These are phyloP conservation scores for Himalopsyche tibetana DNA, from an alignment of 2,888 invertebrate genomes.

Conservation along the genomic window DNA sequence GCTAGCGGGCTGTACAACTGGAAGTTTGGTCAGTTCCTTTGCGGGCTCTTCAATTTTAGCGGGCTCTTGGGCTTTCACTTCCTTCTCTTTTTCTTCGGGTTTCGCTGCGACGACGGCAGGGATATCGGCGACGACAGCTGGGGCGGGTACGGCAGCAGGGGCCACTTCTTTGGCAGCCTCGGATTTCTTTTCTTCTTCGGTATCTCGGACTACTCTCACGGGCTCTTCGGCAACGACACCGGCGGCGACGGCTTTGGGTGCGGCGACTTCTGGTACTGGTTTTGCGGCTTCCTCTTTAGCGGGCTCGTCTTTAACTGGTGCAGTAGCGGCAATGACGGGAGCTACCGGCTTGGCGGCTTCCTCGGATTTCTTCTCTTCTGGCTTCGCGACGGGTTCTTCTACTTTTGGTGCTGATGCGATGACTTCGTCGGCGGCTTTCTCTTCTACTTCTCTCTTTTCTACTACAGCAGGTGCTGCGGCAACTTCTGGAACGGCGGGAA, in stretches of 20 bases:
- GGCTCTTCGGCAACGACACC: conserved; percentile 57
- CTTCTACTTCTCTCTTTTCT: conserved; percentile 59
- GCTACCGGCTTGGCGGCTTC: conserved; percentile 70
- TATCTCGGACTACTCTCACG: conserved; percentile 61
- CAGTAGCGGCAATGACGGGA: conserved; percentile 74
- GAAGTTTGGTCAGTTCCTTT: conserved; percentile 47
- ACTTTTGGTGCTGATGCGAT: conserved; percentile 51
- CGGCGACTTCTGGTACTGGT: conserved; percentile 46
- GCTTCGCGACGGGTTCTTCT: conserved; percentile 66
- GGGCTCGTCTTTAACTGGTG: conserved; percentile 66
- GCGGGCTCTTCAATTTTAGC: conserved; percentile 67
- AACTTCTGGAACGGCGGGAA: conserved; percentile 58
- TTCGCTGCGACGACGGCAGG: conserved; percentile 55
- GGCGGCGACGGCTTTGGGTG: conserved; percentile 49
- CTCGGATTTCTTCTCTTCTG: conserved; percentile 68
- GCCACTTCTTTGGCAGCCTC: conserved; percentile 61
- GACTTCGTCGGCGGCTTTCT: conserved; percentile 67
- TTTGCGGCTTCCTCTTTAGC: conserved; percentile 62
- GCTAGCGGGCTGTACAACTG: conserved; percentile 52
- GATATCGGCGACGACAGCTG: neutral
- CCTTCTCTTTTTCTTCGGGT: conserved; percentile 63
- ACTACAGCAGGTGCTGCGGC: conserved; percentile 62
- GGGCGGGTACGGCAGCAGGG: conserved; percentile 39
- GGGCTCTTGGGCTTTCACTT: conserved; percentile 66
- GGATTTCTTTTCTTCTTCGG: conserved; percentile 66